Conservation (phyloP, 2,888 invertebrate species). For the Pollenia labialis region DNA sequence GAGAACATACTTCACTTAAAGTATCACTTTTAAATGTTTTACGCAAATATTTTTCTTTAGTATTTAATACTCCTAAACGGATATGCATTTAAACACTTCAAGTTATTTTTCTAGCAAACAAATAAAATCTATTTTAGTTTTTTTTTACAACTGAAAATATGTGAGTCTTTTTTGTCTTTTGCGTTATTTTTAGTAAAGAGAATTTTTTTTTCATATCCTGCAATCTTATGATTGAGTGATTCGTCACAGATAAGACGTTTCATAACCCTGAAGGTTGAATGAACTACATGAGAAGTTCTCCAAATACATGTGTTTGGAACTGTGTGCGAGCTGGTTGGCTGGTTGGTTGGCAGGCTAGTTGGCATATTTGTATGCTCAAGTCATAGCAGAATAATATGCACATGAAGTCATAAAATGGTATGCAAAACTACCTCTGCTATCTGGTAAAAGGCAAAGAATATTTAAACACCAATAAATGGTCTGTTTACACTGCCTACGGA, state of each 20-base stretch:
- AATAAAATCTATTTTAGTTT: conserved; percentile 39
- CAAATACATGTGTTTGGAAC: conserved; percentile 13
- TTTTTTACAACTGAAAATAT: conserved; percentile 12
- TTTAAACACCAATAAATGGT: conserved; percentile 37
- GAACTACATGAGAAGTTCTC: conserved; percentile 64
- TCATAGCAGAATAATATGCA: conserved; percentile 41
- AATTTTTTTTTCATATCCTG: conserved; percentile 62
- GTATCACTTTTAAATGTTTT: background rate
- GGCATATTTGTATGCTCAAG: conserved; percentile 61
- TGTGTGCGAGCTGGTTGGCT: background rate
- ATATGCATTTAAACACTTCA: conserved; percentile 30
- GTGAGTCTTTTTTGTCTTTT: background rate
- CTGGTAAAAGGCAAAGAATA: conserved; percentile 44
- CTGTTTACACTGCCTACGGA: conserved; percentile 33
- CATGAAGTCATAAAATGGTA: conserved; percentile 47
- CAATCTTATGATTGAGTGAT: conserved; percentile 63
- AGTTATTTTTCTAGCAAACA: conserved; percentile 6
- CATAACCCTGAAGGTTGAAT: conserved; percentile 73
- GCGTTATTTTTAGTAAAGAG: conserved; percentile 37
- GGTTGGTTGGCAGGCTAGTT: conserved; percentile 15
- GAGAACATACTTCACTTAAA: conserved; percentile 1
- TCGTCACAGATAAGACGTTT: conserved; percentile 70
- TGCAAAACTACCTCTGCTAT: conserved; percentile 43
- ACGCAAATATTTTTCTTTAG: background rate
- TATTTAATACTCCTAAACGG: conserved; percentile 33